These are phyloP conservation scores for Darevskia mixta DNA, from an alignment of 2,797 vertebrate genomes.

Conservation along the genomic window DNA sequence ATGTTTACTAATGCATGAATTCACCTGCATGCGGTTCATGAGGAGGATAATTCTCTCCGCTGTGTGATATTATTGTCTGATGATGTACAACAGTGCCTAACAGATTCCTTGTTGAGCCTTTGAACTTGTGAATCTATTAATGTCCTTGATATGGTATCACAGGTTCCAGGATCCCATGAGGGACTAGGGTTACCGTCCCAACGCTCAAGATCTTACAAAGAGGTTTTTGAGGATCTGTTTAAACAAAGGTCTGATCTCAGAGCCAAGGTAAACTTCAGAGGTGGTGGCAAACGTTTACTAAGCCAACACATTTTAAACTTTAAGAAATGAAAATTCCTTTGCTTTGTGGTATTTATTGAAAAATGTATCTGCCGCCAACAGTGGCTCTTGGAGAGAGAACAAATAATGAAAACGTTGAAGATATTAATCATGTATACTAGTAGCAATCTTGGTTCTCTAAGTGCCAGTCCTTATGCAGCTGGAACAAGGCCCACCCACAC, in stretches of 20 bases:
- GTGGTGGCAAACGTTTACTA: background rate
- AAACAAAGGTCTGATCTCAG: slow-evolving; percentile 93
- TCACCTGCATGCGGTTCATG: background rate
- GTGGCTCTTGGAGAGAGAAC: background rate
- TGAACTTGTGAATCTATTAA: slow-evolving; percentile 71
- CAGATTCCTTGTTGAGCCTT: slow-evolving; percentile 34
- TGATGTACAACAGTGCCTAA: background rate
- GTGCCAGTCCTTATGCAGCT: background rate
- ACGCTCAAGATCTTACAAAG: slow-evolving; percentile 82
- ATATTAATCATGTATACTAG: background rate
- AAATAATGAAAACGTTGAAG: background rate
- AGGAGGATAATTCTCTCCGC: background rate
- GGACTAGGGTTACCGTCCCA: slow-evolving; percentile 93
- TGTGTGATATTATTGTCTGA: slow-evolving; percentile 39
- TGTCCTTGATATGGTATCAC: slow-evolving; percentile 91
- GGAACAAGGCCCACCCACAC: background rate
- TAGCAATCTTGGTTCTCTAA: background rate
- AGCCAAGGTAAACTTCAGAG: slow-evolving; percentile 87
- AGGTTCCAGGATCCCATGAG: slow-evolving; percentile 87
- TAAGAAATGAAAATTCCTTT: background rate
- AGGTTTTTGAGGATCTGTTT: slow-evolving; percentile 89
- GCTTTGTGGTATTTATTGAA: slow-evolving; percentile 8
- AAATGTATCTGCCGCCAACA: background rate
- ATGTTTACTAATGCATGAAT: background rate
- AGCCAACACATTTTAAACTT: background rate